phyloP scores from a whole-genome alignment of 2,113 vertebrate species.

The Halichoerus grypus region DNA sequence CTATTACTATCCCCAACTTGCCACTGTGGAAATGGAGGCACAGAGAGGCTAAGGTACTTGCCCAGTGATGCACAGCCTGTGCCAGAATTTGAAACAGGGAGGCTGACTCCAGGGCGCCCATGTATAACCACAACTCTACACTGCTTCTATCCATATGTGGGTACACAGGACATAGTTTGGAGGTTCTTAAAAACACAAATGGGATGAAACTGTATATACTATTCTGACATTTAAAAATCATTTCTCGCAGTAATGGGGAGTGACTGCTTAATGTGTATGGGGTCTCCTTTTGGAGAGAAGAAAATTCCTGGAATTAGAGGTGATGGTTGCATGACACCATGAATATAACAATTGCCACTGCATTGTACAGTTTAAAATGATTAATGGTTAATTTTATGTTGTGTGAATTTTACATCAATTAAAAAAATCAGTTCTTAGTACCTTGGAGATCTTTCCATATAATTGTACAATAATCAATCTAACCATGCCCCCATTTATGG shows the following conservation, averaged over 20 bases:
- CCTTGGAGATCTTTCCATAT: neutral
- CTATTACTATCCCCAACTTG: neutral
- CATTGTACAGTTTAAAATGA: neutral
- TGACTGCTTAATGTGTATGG: neutral
- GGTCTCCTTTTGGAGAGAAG: neutral
- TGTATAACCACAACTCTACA: neutral
- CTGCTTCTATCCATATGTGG: neutral
- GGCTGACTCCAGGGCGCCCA: neutral
- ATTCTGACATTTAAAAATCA: neutral
- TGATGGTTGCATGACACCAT: neutral
- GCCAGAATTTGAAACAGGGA: neutral
- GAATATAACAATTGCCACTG: neutral
- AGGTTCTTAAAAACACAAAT: neutral
- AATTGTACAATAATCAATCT: neutral
- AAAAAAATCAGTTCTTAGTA: neutral
- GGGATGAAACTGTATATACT: neutral
- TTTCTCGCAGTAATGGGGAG: neutral
- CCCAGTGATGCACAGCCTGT: neutral
- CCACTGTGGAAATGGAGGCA: neutral
- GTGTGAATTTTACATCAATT: neutral
- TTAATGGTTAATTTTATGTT: neutral
- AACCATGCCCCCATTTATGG: neutral
- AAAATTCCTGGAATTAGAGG: neutral
- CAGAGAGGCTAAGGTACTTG: neutral
- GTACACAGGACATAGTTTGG: neutral